Percentiles rank a stretch among this genome's conserved stretches.
Evolutionary conservation across 2,888 invertebrate genomes (phyloP).

Genomic region (Leucophora obtusa): DNA sequence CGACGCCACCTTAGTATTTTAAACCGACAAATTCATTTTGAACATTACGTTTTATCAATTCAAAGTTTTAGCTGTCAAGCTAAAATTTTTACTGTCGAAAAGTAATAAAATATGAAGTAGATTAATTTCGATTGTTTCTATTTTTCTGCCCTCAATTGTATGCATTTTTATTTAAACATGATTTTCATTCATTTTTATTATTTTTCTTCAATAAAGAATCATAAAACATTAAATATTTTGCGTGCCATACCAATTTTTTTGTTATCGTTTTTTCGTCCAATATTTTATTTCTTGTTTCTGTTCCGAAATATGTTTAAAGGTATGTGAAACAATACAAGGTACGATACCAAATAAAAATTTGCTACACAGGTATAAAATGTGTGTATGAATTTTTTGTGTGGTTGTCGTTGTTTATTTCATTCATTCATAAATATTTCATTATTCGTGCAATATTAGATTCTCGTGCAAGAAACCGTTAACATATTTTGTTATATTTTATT

Average conservation of each 20-base stretch:
- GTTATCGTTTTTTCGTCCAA: slow-evolving; percentile 24
- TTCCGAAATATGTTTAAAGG: slow-evolving; percentile 26
- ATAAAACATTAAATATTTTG: slow-evolving; percentile 60
- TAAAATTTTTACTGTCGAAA: no score
- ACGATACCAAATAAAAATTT: slow-evolving; percentile 24
- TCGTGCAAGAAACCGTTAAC: slow-evolving; percentile 64
- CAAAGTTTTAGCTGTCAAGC: no score
- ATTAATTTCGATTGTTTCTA: neutral
- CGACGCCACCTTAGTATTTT: no score
- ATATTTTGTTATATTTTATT: slow-evolving; percentile 47
- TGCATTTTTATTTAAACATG: neutral
- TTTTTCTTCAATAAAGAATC: slow-evolving; percentile 49
- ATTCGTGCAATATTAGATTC: slow-evolving; percentile 66
- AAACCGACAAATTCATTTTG: no score
- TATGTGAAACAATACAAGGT: slow-evolving; percentile 23
- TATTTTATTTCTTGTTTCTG: slow-evolving; percentile 44
- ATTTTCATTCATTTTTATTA: slow-evolving; percentile 41
- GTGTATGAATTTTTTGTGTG: neutral
- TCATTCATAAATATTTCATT: slow-evolving; percentile 64
- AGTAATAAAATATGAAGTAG: no score
- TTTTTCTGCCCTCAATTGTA: neutral
- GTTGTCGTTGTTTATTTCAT: slow-evolving; percentile 7
- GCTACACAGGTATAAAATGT: slow-evolving; percentile 37
- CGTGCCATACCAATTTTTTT: slow-evolving; percentile 47
- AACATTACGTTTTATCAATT: no score